These are phyloP conservation scores for Andricus grossulariae DNA, from an alignment of 1,140 invertebrate species.

Conservation along the genomic window DNA sequence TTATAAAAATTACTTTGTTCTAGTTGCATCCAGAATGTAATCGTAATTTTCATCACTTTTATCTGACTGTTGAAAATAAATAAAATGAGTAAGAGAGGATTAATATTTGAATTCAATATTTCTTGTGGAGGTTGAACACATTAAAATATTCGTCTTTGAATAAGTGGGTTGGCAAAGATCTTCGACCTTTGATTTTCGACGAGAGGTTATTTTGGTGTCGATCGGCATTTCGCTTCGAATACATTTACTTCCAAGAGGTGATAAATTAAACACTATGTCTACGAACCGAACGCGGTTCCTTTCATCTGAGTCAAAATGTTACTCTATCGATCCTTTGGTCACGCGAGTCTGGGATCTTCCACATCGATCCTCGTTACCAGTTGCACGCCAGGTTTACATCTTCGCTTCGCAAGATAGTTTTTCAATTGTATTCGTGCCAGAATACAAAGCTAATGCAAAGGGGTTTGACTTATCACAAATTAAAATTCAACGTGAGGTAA, in stretches of 20 bases:
- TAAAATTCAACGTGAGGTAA: too few species aligned
- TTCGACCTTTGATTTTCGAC: conserved; percentile 22
- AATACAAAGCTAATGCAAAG: background rate
- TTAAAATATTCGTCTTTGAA: conserved; percentile 3
- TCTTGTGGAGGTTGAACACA: background rate
- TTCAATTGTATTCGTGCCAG: conserved; percentile 17
- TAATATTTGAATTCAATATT: background rate
- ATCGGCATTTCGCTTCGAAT: conserved; percentile 14
- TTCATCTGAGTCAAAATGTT: conserved; percentile 18
- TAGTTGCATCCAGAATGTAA: background rate
- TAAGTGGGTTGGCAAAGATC: conserved; percentile 7
- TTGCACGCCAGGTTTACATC: background rate
- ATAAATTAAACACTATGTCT: conserved; percentile 16
- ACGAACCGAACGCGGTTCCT: background rate
- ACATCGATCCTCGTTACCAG: conserved; percentile 14
- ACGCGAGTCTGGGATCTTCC: conserved; percentile 16
- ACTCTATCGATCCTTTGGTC: conserved; percentile 21
- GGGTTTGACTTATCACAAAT: background rate
- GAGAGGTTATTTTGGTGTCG: conserved; percentile 11
- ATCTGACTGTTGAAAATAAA: too few species aligned
- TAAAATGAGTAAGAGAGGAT: background rate
- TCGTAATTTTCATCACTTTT: background rate
- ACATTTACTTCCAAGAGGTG: conserved; percentile 9
- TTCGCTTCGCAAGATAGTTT: background rate
- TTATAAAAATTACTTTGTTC: background rate